Evolutionary conservation across 35 echinoderm and acorn worm genomes (phyloP).

Genomic region (Anneissia japonica): DNA sequence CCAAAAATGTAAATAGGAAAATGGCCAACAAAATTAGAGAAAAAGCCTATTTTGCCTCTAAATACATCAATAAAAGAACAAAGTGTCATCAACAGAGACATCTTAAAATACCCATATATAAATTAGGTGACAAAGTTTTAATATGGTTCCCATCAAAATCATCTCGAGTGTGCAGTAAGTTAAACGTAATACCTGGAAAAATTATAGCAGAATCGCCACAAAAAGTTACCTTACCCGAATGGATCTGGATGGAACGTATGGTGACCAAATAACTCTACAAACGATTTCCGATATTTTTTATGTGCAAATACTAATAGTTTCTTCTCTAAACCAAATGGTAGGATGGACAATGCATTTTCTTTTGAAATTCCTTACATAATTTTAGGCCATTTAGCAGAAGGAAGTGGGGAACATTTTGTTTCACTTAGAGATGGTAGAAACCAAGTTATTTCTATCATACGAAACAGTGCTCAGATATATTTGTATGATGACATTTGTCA

Average conservation of each 20-base stretch:
- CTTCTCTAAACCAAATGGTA: background rate
- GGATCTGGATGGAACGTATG: background rate
- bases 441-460: constrained; percentile 6
- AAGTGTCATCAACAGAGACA: background rate
- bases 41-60: background rate
- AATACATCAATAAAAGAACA: background rate
- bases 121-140: constrained; percentile 6
- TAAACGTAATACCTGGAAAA: constrained; percentile 10
- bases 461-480: constrained; percentile 22
- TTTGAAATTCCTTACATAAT: background rate
- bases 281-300: background rate
- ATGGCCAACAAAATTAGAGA: constrained; percentile 14
- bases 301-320: constrained; percentile 1
- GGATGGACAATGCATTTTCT: background rate
- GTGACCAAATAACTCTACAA: background rate
- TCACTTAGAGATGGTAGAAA: constrained; percentile 7
- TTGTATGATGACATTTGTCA: background rate
- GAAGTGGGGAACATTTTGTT: constrained; percentile 13
- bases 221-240: background rate
- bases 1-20: constrained; percentile 11
- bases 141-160: background rate
- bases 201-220: background rate
- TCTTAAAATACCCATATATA: constrained; percentile 25
- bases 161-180: constrained; percentile 4
- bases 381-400: constrained; percentile 23